A percentile compares a stretch with the other conserved stretches of the same genome.
These are phyloP conservation scores for Parapsyche elsis DNA, from an alignment of 1,140 invertebrate species.

Conservation along the genomic window DNA sequence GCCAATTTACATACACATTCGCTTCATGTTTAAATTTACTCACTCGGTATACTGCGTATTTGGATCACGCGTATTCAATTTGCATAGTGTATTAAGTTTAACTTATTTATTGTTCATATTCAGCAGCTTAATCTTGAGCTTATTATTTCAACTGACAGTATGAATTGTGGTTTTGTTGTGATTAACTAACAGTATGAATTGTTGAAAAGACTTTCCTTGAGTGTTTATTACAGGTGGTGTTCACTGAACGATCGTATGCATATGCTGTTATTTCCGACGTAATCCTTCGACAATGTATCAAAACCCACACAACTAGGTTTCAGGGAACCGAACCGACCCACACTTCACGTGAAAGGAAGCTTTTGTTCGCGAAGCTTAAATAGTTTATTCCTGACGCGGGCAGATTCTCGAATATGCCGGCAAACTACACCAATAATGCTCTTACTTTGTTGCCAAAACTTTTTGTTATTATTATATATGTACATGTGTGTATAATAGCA, in stretches of 20 bases:
- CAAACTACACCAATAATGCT: constrained; percentile 52
- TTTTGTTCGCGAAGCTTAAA: constrained; percentile 54
- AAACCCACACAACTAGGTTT: background rate
- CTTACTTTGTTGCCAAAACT: constrained; percentile 52
- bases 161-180: too few relatives aligned
- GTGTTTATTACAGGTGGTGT: too few relatives aligned
- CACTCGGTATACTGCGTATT: too few relatives aligned
- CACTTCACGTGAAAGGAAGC: constrained; percentile 25
- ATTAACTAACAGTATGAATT: too few relatives aligned
- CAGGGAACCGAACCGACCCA: background rate
- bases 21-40: too few relatives aligned
- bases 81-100: too few relatives aligned
- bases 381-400: constrained; percentile 54
- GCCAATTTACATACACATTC: constrained; percentile 7
- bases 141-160: too few relatives aligned
- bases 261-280: background rate
- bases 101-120: too few relatives aligned
- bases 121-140: too few relatives aligned
- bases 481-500: background rate
- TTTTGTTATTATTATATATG: constrained; percentile 50
- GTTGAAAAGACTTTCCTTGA: too few relatives aligned
- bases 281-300: constrained; percentile 11
- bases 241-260: background rate
- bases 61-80: too few relatives aligned
- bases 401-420: constrained; percentile 48